phyloP scores from a whole-genome alignment of 2,113 vertebrate species.

The Proteles cristata region DNA sequence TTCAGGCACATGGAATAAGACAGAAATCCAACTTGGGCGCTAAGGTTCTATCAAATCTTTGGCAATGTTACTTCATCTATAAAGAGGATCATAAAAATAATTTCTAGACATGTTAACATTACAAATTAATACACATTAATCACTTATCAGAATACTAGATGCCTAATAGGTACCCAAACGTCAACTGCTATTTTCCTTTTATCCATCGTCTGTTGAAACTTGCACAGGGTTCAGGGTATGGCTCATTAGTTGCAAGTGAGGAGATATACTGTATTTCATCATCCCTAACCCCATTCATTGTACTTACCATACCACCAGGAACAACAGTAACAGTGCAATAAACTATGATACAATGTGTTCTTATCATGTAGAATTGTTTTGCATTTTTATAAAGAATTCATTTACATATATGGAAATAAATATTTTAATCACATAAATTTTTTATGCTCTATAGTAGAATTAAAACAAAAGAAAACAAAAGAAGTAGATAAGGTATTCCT shows the following conservation, averaged over 20 bases:
- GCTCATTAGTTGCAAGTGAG: background rate
- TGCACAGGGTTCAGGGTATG: background rate
- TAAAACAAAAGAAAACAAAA: background rate
- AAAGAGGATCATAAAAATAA: background rate
- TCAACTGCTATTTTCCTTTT: background rate
- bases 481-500: background rate
- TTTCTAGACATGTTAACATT: background rate
- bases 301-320: background rate
- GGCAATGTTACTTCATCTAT: background rate
- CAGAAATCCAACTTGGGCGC: background rate
- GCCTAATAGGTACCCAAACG: background rate
- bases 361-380: background rate
- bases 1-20: background rate
- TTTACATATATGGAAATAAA: background rate
- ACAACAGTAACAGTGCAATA: background rate
- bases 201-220: background rate
- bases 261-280: background rate
- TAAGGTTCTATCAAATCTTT: background rate
- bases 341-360: background rate
- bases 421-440: background rate
- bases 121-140: background rate
- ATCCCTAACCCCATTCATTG: background rate
- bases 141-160: background rate
- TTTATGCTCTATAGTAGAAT: background rate
- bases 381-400: background rate